A percentile compares a stretch with the other conserved stretches of the same genome.
Conservation (phyloP, 30 jellyfish, hydroid and myxozoan species). For the Cassiopea andromeda region DNA sequence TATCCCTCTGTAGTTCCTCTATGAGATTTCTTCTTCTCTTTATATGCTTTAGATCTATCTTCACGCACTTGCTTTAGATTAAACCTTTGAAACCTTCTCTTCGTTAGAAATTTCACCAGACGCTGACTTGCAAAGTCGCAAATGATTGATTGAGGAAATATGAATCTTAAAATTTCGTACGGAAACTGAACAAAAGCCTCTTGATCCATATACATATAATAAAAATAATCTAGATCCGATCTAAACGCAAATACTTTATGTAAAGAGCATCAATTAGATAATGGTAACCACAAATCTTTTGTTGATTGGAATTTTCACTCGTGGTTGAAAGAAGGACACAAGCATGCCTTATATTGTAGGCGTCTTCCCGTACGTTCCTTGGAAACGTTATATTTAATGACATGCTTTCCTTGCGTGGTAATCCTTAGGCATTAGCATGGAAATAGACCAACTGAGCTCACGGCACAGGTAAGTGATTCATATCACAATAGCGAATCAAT, state of each 20-base stretch:
- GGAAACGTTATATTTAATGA: conserved; percentile 9
- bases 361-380: conserved; percentile 15
- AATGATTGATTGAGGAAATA: conserved; percentile 57
- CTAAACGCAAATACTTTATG: conserved; percentile 59
- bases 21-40: not conserved
- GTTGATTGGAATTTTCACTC: conserved; percentile 52
- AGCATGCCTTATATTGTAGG: conserved; percentile 8
- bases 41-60: not conserved
- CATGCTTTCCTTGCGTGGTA: conserved; percentile 20
- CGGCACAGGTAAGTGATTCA: not conserved
- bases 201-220: conserved; percentile 43
- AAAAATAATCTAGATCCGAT: conserved; percentile 54
- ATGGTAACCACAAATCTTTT: conserved; percentile 39
- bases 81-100: conserved; percentile 36
- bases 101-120: conserved; percentile 34
- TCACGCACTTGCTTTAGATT: not conserved
- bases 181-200: conserved; percentile 48
- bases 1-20: not conserved
- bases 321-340: conserved; percentile 46
- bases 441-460: conserved; percentile 1
- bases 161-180: conserved; percentile 48
- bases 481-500: not conserved
- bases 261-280: conserved; percentile 58
- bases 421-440: conserved; percentile 32
- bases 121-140: conserved; percentile 61